Percentiles rank a stretch among this genome's conserved stretches.
These are phyloP conservation scores for Pyralis farinalis DNA, from an alignment of 2,888 invertebrate genomes.

Conservation along the genomic window DNA sequence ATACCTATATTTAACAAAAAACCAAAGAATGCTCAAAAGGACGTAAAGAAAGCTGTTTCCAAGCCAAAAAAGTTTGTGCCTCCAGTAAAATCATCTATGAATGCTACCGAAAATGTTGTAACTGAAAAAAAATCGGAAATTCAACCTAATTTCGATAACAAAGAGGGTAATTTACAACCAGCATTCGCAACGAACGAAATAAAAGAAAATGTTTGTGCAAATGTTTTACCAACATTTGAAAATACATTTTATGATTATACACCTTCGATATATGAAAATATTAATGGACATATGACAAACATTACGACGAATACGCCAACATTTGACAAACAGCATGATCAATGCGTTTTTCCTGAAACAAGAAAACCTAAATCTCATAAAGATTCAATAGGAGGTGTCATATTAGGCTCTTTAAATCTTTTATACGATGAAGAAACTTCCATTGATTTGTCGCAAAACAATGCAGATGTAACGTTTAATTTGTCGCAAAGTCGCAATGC, in stretches of 20 bases:
- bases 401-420: slow-evolving; percentile 49
- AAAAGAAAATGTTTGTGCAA: not conserved
- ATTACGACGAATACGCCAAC: slow-evolving; percentile 3
- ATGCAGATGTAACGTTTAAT: not conserved
- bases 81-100: slow-evolving; percentile 28
- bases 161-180: not conserved
- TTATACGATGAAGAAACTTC: slow-evolving; percentile 41
- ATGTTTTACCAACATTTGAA: slow-evolving; percentile 2
- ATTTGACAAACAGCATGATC: not conserved
- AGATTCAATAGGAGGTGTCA: slow-evolving; percentile 36
- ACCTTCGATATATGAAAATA: not conserved
- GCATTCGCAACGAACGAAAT: not conserved
- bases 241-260: not conserved
- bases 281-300: not conserved
- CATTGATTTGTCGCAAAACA: slow-evolving; percentile 15
- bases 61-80: slow-evolving; percentile 47
- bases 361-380: slow-evolving; percentile 8
- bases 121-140: not conserved
- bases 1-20: slow-evolving; percentile 39
- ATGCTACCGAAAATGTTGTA: not conserved
- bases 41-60: not conserved
- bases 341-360: not conserved
- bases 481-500: slow-evolving; percentile 27
- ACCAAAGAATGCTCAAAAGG: slow-evolving; percentile 8
- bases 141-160: too few species aligned